Conservation (phyloP, 2,797 vertebrate genomes). For the Pteronotus mesoamericanus region DNA sequence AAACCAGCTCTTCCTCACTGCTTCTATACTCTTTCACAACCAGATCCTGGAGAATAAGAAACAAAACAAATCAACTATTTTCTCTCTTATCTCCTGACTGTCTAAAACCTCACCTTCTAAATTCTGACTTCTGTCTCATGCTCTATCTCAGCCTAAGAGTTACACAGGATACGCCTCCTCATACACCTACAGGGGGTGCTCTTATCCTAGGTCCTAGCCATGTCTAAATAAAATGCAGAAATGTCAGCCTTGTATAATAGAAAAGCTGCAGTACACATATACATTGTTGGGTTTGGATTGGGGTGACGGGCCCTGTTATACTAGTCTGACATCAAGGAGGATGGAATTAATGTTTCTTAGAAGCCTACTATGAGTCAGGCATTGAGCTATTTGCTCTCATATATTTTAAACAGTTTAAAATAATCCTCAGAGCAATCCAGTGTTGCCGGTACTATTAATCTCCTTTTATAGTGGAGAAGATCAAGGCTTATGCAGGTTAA, state of each 20-base stretch:
- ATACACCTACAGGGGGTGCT: not conserved
- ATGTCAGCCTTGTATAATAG: not conserved
- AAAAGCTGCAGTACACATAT: not conserved
- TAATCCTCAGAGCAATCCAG: not conserved
- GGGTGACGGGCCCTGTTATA: not conserved
- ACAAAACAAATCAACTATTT: not conserved
- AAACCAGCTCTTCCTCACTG: not conserved
- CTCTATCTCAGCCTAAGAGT: not conserved
- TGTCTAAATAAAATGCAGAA: not conserved
- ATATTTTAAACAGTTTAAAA: constrained; percentile 7
- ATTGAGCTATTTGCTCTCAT: not conserved
- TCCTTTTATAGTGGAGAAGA: not conserved
- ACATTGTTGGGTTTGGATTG: not conserved
- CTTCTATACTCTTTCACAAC: not conserved
- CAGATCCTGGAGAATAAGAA: not conserved
- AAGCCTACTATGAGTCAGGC: not conserved
- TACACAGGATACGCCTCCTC: not conserved
- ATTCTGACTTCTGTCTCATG: not conserved
- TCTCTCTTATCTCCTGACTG: not conserved
- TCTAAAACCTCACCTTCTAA: not conserved
- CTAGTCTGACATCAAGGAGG: not conserved
- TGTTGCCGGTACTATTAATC: not conserved
- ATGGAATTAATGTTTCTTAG: not conserved
- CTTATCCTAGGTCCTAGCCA: not conserved
- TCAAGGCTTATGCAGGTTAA: not conserved